Percentiles rank a stretch among this genome's conserved stretches.
Evolutionary conservation across 2,888 invertebrate species (phyloP).

Genomic region (Eurytoma californica): DNA sequence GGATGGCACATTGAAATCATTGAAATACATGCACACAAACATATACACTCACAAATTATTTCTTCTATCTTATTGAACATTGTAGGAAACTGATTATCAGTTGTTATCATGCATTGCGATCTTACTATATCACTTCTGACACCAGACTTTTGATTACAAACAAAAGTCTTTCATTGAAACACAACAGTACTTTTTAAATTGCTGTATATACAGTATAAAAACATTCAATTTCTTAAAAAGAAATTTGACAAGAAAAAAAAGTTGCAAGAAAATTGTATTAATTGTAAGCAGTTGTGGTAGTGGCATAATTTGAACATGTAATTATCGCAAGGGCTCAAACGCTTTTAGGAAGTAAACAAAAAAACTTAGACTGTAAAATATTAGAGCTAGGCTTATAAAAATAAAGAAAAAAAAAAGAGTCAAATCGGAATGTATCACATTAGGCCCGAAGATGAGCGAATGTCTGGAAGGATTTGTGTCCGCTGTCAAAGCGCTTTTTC

Average conservation of each 20-base stretch:
- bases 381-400: slow-evolving; percentile 65
- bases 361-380: slow-evolving; percentile 50
- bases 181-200: slow-evolving; percentile 19
- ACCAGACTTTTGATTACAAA: slow-evolving; percentile 42
- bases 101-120: slow-evolving; percentile 51
- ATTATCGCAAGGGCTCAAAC: slow-evolving; percentile 52
- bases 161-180: slow-evolving; percentile 27
- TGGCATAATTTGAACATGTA: slow-evolving; percentile 43
- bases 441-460: slow-evolving; percentile 74
- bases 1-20: slow-evolving; percentile 5
- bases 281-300: slow-evolving; percentile 53
- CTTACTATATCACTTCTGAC: slow-evolving; percentile 42
- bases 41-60: slow-evolving; percentile 26
- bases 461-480: slow-evolving; percentile 74
- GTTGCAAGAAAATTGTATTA: slow-evolving; percentile 33
- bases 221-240: slow-evolving; percentile 15
- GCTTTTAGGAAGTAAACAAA: slow-evolving; percentile 55
- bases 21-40: slow-evolving; percentile 38
- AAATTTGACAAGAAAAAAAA: slow-evolving; percentile 31
- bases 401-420: slow-evolving; percentile 63
- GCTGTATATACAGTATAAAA: slow-evolving; percentile 16
- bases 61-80: slow-evolving; percentile 34
- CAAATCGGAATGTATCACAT: slow-evolving; percentile 71
- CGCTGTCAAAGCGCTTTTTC: slow-evolving; percentile 74
- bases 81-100: slow-evolving; percentile 54